Conservation (phyloP, 1,140 invertebrate genomes). For the Drosophila malerkotliana region DNA sequence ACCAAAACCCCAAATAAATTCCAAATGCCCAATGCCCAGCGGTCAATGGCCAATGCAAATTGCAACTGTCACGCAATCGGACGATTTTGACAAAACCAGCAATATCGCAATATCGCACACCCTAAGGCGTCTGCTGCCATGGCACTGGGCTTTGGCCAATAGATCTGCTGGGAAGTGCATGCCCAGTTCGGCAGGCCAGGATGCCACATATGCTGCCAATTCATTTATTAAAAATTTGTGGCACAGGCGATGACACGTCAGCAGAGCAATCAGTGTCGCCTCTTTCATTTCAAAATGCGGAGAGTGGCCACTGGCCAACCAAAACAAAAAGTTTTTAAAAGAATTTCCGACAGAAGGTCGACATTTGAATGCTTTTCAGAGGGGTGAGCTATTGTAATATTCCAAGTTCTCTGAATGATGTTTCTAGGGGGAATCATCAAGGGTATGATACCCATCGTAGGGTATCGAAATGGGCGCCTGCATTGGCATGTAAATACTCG, state of each 20-base stretch:
- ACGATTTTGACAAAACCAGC: slow-evolving; percentile 30
- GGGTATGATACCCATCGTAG: neutral
- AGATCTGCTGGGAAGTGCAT: slow-evolving; percentile 22
- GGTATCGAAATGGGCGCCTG: slow-evolving; percentile 9
- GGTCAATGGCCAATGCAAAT: slow-evolving; percentile 39
- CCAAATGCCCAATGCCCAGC: slow-evolving; percentile 23
- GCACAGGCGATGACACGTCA: slow-evolving; percentile 47
- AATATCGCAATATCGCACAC: slow-evolving; percentile 28
- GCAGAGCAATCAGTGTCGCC: slow-evolving; percentile 72
- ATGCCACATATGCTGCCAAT: slow-evolving; percentile 47
- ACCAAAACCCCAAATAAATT: slow-evolving; percentile 56
- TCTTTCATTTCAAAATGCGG: slow-evolving; percentile 49
- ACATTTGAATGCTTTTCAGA: neutral
- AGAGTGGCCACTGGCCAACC: slow-evolving; percentile 1
- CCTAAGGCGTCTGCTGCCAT: neutral
- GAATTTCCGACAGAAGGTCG: neutral
- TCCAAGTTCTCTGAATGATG: neutral
- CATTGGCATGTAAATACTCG: slow-evolving; percentile 17
- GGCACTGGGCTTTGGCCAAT: neutral
- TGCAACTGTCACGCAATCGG: slow-evolving; percentile 43
- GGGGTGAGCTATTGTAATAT: too few relatives aligned
- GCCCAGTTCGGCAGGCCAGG: slow-evolving; percentile 13
- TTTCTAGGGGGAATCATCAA: neutral
- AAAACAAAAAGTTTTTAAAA: neutral
- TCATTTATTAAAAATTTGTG: slow-evolving; percentile 75